Evolutionary conservation across 2,797 vertebrate species (phyloP).

Genomic region (Numenius phaeopus): DNA sequence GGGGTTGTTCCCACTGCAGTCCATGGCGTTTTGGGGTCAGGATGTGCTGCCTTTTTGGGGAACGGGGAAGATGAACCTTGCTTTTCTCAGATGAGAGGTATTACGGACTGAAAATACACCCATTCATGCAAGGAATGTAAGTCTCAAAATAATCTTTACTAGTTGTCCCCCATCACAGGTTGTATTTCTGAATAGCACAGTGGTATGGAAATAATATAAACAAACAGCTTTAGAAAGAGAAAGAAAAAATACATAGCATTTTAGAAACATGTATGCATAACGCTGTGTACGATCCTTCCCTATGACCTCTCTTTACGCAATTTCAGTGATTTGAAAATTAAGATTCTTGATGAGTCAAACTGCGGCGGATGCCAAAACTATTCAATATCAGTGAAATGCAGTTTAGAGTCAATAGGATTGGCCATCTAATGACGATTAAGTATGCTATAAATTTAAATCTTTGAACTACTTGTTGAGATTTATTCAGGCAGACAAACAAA

Average conservation of each 20-base stretch:
- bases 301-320: constrained; percentile 24
- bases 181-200: not conserved
- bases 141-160: not conserved
- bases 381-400: constrained; percentile 77
- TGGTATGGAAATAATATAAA: not conserved
- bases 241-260: not conserved
- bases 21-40: not conserved
- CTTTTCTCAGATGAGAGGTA: not conserved
- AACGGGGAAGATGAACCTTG: not conserved
- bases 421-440: constrained; percentile 84
- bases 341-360: constrained; percentile 71
- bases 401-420: constrained; percentile 77
- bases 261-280: not conserved
- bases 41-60: not conserved
- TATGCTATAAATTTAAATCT: constrained; percentile 86
- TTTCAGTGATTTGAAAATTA: constrained; percentile 69
- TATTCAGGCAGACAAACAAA: constrained; percentile 90
- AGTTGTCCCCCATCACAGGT: not conserved
- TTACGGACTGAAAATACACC: not conserved
- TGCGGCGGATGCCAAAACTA: constrained; percentile 73
- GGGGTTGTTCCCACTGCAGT: not conserved
- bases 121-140: not conserved
- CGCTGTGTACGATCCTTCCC: not conserved
- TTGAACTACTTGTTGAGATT: constrained; percentile 87
- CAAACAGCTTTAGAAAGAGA: not conserved